phyloP scores from a whole-genome alignment of 2,113 vertebrate genomes.

The Hyaena hyaena region DNA sequence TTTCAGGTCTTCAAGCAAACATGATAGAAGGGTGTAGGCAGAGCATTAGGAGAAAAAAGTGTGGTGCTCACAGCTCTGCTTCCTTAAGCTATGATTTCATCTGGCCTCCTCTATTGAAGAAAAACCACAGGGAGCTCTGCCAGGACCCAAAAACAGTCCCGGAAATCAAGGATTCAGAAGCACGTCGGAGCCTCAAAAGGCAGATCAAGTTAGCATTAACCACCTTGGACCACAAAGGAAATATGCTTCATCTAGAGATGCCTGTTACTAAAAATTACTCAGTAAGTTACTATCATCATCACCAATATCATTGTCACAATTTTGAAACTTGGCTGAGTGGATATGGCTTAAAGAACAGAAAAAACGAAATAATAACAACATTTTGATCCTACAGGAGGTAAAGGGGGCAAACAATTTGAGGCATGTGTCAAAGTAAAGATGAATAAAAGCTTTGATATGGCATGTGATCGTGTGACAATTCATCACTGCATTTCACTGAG shows the following conservation, averaged over 20 bases:
- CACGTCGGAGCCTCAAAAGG: background rate
- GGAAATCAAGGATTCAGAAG: slow-evolving; percentile 38
- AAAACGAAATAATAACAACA: background rate
- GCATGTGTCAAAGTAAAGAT: background rate
- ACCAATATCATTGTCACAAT: background rate
- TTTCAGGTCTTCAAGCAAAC: slow-evolving; percentile 58
- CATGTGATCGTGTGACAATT: background rate
- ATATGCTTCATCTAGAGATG: background rate
- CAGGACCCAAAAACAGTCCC: background rate
- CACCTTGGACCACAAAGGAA: background rate
- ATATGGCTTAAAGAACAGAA: background rate
- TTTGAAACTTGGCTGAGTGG: background rate
- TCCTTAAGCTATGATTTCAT: slow-evolving; percentile 22
- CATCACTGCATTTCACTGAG: background rate
- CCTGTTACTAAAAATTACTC: background rate
- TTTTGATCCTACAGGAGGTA: background rate
- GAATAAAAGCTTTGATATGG: background rate
- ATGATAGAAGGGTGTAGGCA: slow-evolving; percentile 49
- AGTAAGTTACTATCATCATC: background rate
- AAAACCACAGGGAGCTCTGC: background rate
- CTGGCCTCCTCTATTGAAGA: background rate
- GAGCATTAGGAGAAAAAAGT: slow-evolving; percentile 32
- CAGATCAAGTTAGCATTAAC: background rate
- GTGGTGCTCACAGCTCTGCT: background rate
- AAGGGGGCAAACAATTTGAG: background rate